phyloP scores from a whole-genome alignment of 2,797 vertebrate genomes.

The Parambassis ranga region DNA sequence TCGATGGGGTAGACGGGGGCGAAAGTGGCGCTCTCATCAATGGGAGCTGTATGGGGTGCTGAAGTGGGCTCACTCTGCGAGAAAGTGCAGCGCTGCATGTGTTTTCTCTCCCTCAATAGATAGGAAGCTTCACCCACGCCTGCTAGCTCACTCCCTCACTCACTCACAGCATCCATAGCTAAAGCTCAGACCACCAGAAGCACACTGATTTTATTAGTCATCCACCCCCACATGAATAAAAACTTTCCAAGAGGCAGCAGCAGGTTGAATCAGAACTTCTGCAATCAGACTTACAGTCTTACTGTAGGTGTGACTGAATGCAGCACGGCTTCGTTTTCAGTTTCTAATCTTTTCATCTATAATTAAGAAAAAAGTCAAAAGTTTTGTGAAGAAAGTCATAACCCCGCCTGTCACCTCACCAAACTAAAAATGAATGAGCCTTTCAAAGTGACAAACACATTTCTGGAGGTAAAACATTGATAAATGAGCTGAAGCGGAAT shows the following conservation, averaged over 20 bases:
- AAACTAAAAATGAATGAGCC: conserved; percentile 4
- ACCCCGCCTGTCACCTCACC: not conserved
- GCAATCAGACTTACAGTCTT: not conserved
- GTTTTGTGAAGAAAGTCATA: conserved; percentile 19
- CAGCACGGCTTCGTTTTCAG: not conserved
- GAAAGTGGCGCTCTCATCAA: conserved; percentile 72
- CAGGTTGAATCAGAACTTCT: conserved; percentile 38
- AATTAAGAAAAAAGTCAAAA: conserved; percentile 10
- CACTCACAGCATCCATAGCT: conserved; percentile 53
- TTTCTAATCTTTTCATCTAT: conserved; percentile 10
- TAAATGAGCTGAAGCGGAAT: conserved; percentile 46
- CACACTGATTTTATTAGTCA: conserved; percentile 71
- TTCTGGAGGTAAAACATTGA: conserved; percentile 39
- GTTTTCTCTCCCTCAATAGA: conserved; percentile 62
- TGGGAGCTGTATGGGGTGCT: conserved; percentile 60
- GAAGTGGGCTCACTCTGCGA: conserved; percentile 66
- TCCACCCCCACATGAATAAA: conserved; percentile 59
- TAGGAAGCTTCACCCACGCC: conserved; percentile 71
- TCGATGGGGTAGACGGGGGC: conserved; percentile 57
- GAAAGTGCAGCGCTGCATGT: conserved; percentile 56
- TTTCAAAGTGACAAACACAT: not conserved
- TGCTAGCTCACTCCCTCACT: conserved; percentile 29
- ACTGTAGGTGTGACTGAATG: not conserved
- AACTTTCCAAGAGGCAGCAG: conserved; percentile 55
- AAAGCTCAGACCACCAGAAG: conserved; percentile 61